Conservation (phyloP, 2,888 invertebrate genomes). For the Cantharis rufa region DNA sequence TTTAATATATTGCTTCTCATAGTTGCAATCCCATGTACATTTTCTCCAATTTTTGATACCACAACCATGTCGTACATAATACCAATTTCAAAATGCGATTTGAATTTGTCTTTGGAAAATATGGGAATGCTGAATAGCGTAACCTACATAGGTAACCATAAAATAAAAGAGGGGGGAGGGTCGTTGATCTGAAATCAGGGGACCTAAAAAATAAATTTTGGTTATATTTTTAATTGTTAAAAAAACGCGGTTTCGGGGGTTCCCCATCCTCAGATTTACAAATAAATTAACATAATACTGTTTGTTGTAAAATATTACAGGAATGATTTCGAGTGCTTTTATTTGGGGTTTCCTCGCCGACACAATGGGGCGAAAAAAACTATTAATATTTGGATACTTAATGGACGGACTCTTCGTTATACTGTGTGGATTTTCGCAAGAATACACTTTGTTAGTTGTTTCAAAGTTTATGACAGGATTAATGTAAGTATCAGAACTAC, state of each 20-base stretch:
- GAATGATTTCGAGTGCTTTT: constrained; percentile 76
- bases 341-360: constrained; percentile 81
- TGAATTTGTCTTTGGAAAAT: constrained; percentile 67
- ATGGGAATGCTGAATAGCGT: constrained; percentile 74
- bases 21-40: constrained; percentile 66
- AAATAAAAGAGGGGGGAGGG: too few species aligned
- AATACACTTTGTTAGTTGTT: constrained; percentile 67
- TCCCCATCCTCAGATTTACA: too few species aligned
- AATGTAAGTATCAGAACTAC: constrained; percentile 61
- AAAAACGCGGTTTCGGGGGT: too few species aligned
- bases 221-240: too few species aligned
- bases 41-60: constrained; percentile 72
- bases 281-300: too few species aligned
- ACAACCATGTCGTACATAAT: constrained; percentile 74
- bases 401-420: constrained; percentile 67
- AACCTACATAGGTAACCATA: constrained; percentile 67
- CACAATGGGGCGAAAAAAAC: constrained; percentile 69
- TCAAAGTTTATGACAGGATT: constrained; percentile 76
- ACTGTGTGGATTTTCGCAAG: constrained; percentile 67
- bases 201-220: too few species aligned
- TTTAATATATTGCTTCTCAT: constrained; percentile 69
- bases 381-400: constrained; percentile 70
- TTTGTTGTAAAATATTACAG: constrained; percentile 55
- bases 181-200: too few species aligned
- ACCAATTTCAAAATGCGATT: constrained; percentile 76